Base-by-base conservation (phyloP, 2,113 vertebrate species). In the Ictidomys tridecemlineatus region DNA sequence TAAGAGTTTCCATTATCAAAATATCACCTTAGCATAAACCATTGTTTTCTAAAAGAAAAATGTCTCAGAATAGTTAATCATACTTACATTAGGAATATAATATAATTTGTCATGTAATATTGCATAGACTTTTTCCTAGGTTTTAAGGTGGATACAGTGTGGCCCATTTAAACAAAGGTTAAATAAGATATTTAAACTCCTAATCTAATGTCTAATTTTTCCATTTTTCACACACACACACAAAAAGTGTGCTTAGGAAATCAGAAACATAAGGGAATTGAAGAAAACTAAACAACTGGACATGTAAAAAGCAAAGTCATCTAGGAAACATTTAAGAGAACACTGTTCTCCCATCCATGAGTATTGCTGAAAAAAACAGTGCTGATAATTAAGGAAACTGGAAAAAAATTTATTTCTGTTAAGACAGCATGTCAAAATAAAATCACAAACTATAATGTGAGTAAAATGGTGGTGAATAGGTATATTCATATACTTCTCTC, bases 11-110 rank as follows among this genome's bases (percentile, higher is more conserved):
- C 93, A 22, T 70, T 8, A 37, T 48, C 51, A 70, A 93, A 95
- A 95, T 65, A 18, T 78, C 58, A 85, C 76, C 8, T 87, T 61
- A 39, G 30, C 28, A 79, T 51, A 89, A 95, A 20, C 69, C 32
- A 37, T 42, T 61, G 14, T 74, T 94, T 94, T 92, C 63, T 86
- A 34, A 91, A 91, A 95, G 20, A 72, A 91, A 96, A 73, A 86
- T 12, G 0, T 82, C 37, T 73, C 42, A 34, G 14, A 48, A 73
- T 77, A 24, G 70, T 58, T 76, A 79, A 95, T 85, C 93, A 82
- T 70, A 76, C 85, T 58, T 86, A 56, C 4, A 92, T 61, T 39
- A 67, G 4, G 45, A 58, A 42, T 34, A 42, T 74, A 77, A 88
- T 70, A 76, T 42, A 80, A 11, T 80, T 89, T 77, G 6, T 88